Base-by-base conservation (phyloP, 92 coral and sea anemone genomes). In the Epizoanthus stellaris region DNA sequence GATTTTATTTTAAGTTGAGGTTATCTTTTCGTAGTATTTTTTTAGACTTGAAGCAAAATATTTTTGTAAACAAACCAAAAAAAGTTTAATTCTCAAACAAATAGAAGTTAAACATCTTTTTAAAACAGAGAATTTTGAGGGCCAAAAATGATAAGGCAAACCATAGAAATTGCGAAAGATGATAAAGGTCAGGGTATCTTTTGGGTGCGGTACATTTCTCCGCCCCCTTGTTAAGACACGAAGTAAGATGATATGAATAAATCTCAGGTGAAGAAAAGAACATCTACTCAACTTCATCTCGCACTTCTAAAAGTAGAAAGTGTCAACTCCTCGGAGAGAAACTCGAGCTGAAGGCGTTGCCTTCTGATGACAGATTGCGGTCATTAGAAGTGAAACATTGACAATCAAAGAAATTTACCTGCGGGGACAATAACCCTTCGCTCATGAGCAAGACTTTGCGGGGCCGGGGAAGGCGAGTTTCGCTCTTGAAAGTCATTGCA, bases 351-450 rank as follows among this genome's bases (percentile, higher is more conserved):
- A 85, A 80, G 89, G 76, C 77, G 72, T 81, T 82, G 86, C 72
- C 82, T 12, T 47, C 67, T 88, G 91, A 73, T 77, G 91, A 88
- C 85, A 84, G 91, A 36, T 43, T 86, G 57, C 65, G 75, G 80
- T 62, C 84, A 77, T 67, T 80, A 80, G 70, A 82, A 69, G 57
- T 19, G 75, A 74, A 80, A 81, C 68, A 75, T 76, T 75, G 77
- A 89, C 64, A 71, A 84, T 56, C 63, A 40, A 43, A 52, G 61
- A 67, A 34, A 68, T 89, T 85, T 88, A 97, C 99, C 99, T 77
- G 99, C 99, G 69, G 99, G 99, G 43, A 97, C 99, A 75, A 97
- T 97, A 49, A 97, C 99, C 58, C 99, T 91, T 1, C 95, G 92
- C 82, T 97, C 99, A 76, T 95, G 98, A 56, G 98, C 97, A 4